Percentiles rank a stretch among this genome's conserved stretches.
Conservation (phyloP, 2,797 vertebrate genomes). For the Erpetoichthys calabaricus region DNA sequence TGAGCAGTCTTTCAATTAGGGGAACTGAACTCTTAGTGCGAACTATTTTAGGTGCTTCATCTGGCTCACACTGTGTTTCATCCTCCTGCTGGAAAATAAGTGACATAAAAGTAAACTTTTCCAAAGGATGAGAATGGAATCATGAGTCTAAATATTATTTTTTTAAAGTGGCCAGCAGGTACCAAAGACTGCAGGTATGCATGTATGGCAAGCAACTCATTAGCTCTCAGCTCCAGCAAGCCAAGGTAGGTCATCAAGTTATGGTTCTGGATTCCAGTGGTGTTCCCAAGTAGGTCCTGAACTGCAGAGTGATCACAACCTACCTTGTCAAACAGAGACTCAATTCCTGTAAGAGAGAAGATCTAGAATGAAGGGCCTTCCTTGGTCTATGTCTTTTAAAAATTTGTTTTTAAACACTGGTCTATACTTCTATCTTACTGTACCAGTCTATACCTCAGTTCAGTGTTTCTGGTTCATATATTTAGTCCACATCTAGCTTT, state of each 20-base stretch:
- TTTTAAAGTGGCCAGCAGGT: constrained; percentile 25
- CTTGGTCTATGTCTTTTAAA: no score
- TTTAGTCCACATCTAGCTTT: no score
- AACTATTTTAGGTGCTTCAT: constrained; percentile 38
- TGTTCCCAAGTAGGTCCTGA: constrained; percentile 53
- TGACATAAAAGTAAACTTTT: no score
- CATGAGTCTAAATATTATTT: constrained; percentile 2
- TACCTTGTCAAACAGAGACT: constrained; percentile 45
- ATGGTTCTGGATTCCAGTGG: constrained; percentile 44
- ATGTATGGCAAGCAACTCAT: constrained; percentile 52
- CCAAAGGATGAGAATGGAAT: no score
- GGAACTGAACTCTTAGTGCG: constrained; percentile 44
- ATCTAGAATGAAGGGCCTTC: no score
- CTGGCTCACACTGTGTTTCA: constrained; percentile 42
- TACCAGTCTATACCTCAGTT: no score
- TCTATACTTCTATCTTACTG: no score
- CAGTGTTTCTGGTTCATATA: no score
- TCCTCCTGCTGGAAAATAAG: constrained; percentile 32
- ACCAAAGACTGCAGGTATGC: constrained; percentile 38
- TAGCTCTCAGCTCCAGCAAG: constrained; percentile 61
- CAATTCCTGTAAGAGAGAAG: constrained; percentile 41
- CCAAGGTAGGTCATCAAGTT: constrained; percentile 61
- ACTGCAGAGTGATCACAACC: constrained; percentile 46
- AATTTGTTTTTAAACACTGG: no score
- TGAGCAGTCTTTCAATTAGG: constrained; percentile 17